Base-by-base conservation (phyloP, 2,113 vertebrate species). In the Zapus hudsonius region DNA sequence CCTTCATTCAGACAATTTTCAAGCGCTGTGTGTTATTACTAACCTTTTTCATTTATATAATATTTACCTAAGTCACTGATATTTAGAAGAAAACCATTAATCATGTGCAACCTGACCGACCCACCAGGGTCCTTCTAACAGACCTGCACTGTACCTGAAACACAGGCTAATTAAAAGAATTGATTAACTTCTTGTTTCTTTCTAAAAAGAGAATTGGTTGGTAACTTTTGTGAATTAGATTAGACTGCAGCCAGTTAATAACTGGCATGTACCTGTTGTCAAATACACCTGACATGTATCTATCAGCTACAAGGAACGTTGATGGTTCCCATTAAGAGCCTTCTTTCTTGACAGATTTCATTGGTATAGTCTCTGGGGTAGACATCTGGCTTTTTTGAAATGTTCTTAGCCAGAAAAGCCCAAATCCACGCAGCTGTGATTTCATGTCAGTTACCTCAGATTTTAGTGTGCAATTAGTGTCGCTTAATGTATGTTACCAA, bases 401-500 rank as follows among this genome's bases (percentile, higher is more conserved):
- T 88, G 92, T 97, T 95, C 96, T 97, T 91, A 96, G 95, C 95
- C 97, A 97, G 96, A 98, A 97, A 97, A 92, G 95, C 93, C 96
- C 94, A 92, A 27, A 94, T 95, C 94, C 96, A 95, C 93, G 95
- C 98, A 97, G 95, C 97, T 97, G 95, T 96, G 92, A 95, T 98
- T 98, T 98, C 97, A 97, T 98, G 97, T 98, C 98, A 97, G 98
- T 98, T 98, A 98, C 97, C 96, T 98, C 98, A 98, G 97, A 98
- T 98, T 98, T n/a, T n/a, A 98, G 98, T 97, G 96, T 97, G 98
- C 98, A 98, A 98, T 98, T 98, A 98, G 98, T 98, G 98, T 97
- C 98, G 98, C 98, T 98, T 98, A 97, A 98, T 98, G 97, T 98
- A 98, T 97, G 97, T 98, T 98, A 98, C 97, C 98, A 98, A n/a